Evolutionary conservation across 2,888 invertebrate genomes (phyloP), one percentile per base, ranked within the genome.

Genomic region (Bursaphelenchus okinawaensis): DNA sequence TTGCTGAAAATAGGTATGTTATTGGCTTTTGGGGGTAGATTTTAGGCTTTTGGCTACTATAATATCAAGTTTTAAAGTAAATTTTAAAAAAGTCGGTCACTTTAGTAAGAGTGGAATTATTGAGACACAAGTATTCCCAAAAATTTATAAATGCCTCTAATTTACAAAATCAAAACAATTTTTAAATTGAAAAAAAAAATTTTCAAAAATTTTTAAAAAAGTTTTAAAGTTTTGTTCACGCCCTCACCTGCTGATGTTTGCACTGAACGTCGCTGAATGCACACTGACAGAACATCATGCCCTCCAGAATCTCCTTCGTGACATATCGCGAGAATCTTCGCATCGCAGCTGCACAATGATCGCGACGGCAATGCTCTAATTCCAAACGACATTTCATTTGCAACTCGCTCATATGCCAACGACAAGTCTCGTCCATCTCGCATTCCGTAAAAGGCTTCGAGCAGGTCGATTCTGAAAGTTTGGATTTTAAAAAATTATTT

Each of bases 261-360:
- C 79, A 79, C 4, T 63, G 65, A 26, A 62, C 61, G 63, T 79
- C 79, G 24, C 66, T 63, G 8, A 71, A 64, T 9, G 74, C 66
- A 63, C 79, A 79, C 59, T 78, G 77, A 63, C 79, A 79, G 61
- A 79, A 79, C 73, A 76, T 75, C 22, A 80, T 59, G 12, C 76
- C 68, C 61, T 80, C 79, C 19, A 73, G 72, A 7, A 78, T 57
- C 1, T 67, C 62, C 12, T 67, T 70, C 26, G 75, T 70, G 23
- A 80, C 79, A 62, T 76, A 79, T 7, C 69, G 68, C 12, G 77
- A 68, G 62, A 79, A 79, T 50, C 79, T 64, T 67, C 77, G 72
- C 19, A 79, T 61, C 7, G 79, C 75, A 77, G 70, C 68, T 8
- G 74, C 73, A 62, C 79, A 79, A 22, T 76, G 77, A n/a, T 72